Evolutionary conservation across 2,797 vertebrate species (phyloP), one percentile per base, ranked within the genome.

Genomic region (Argentina silus): DNA sequence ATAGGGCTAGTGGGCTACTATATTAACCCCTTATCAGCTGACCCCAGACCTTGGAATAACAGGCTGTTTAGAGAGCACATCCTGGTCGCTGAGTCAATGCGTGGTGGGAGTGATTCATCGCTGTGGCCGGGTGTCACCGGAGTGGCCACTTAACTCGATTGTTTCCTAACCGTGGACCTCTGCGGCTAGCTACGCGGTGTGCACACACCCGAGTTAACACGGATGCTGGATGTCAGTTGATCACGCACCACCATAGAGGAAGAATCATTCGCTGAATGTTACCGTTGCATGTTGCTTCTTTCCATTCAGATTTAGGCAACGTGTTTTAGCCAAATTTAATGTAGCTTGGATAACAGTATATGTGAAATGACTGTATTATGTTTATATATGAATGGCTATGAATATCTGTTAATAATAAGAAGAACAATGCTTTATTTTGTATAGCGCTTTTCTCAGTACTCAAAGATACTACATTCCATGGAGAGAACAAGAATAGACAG

Each of bases 91-190:
- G 71, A 36, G 27, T 36, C 27, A 36, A 36, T 36, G 27, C 4
- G 27, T 2, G 23, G 65, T 79, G 76, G 61, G 9, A 23, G 70
- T 92, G 88, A 93, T 89, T 89, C 75, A 91, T 92, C 73, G 60
- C 74, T 23, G 62, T 63, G 81, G 51, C 67, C 62, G 67, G 64
- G 81, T 83, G 80, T 80, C 76, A 73, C 72, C 75, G 78, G 55
- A 85, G 83, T 77, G 75, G 77, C 86, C 84, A 89, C 87, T 90
- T 89, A 63, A 89, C 70, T 77, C 11, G 74, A 93, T 90, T 89
- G 88, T 85, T 92, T 92, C 88, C 84, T 76, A 68, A 69, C 76
- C 44, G 65, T 51, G 78, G 76, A 83, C 79, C 69, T 87, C 61
- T 44, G 42, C 17, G 63, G 63, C 2, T 42, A 36, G 27, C 27